Base-by-base conservation (phyloP, 2,113 vertebrate genomes). In the Mesitornis unicolor region DNA sequence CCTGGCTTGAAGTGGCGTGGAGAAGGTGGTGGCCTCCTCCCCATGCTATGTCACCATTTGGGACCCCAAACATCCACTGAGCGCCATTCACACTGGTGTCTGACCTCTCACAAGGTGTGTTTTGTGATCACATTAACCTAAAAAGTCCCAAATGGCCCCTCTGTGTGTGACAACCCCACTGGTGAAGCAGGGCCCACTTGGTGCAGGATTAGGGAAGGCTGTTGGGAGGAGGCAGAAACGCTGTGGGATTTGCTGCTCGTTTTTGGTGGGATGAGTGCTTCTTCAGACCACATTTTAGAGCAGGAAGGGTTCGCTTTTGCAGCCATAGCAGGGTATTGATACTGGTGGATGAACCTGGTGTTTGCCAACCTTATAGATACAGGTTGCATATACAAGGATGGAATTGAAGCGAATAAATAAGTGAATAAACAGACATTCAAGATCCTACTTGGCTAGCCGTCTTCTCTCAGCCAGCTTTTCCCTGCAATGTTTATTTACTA, bases 401-500 rank as follows among this genome's bases (percentile, higher is more conserved):
- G 50, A 70, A 48, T 24, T 14, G 2, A 86, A 63, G 25, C 11
- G 35, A 86, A 80, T 42, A 67, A 79, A 79, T 16, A 33, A 78
- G 61, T n/a, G 9, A 69, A 64, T 45, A 75, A 68, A 26, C 26
- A 79, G 5, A 57, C 4, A 16, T 42, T 89, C 38, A 33, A 56
- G 83, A 57, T 79, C 79, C 56, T 87, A 21, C 87, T 78, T 85
- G 90, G 64, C 78, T 69, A 83, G 18, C 35, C 78, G 59, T 54
- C 64, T 68, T 33, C 57, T 65, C 48, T 63, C 85, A 95, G 56
- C 60, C 67, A 93, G 92, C 53, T 80, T 95, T 97, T 47, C 87
- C 54, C 91, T 10, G 45, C 85, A 93, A 92, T 96, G 94, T 96
- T 97, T 95, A 92, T 96, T 97, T 96, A 95, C 95, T 96, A 90